A percentile compares a stretch with the other conserved stretches of the same genome.
Evolutionary conservation across 1,140 invertebrate species (phyloP).

Genomic region (Gonatopus flavifemur): DNA sequence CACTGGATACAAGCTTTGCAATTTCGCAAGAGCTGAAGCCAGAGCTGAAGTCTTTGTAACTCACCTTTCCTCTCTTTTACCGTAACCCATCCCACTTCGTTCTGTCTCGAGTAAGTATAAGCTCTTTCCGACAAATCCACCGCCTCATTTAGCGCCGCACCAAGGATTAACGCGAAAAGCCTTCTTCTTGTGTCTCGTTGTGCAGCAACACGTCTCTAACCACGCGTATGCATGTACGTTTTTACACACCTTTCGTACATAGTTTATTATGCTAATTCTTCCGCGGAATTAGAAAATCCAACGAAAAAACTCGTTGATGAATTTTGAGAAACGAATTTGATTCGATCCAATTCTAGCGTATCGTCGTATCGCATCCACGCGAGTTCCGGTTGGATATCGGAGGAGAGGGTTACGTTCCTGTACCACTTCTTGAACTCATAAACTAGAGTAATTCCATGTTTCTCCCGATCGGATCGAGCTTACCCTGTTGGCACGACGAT

Average conservation of each 20-base stretch:
- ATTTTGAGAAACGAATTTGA: no score
- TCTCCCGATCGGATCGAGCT: conserved; percentile 29
- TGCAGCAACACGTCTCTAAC: conserved; percentile 50
- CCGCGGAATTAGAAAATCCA: background rate
- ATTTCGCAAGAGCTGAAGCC: conserved; percentile 41
- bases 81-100: conserved; percentile 5
- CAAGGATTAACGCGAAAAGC: conserved; percentile 51
- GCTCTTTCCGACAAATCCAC: conserved; percentile 59
- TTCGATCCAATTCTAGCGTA: no score
- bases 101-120: conserved; percentile 42
- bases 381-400: no score
- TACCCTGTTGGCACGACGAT: conserved; percentile 32
- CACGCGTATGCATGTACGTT: conserved; percentile 40
- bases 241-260: background rate
- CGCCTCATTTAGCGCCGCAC: conserved; percentile 55
- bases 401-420: background rate
- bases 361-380: no score
- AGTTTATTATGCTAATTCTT: conserved; percentile 42
- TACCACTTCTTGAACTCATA: conserved; percentile 10
- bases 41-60: conserved; percentile 11
- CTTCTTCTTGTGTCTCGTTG: conserved; percentile 50
- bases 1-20: conserved; percentile 52
- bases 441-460: conserved; percentile 24
- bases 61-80: conserved; percentile 3
- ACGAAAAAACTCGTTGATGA: no score